Percentiles rank a stretch among this genome's conserved stretches.
Evolutionary conservation across 2,797 vertebrate genomes (phyloP).

Genomic region (Alauda arvensis): DNA sequence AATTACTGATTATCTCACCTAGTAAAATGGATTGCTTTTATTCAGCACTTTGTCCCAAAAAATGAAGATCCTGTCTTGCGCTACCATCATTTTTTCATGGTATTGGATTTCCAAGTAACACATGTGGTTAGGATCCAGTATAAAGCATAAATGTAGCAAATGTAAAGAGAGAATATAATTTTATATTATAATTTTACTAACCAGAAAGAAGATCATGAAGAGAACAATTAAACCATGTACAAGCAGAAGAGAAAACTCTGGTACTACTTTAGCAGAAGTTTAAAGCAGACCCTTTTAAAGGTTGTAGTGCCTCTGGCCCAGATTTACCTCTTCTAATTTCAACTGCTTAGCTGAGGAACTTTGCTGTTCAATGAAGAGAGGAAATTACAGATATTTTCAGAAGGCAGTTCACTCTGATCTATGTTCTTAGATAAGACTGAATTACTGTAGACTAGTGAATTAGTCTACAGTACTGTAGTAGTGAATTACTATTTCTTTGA

Average conservation of each 20-base stretch:
- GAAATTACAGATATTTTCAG: slow-evolving; percentile 7
- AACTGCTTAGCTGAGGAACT: neutral
- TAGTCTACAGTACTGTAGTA: too few relatives aligned
- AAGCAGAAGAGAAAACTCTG: neutral
- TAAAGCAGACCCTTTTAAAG: neutral
- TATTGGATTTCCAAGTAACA: neutral
- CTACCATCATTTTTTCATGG: neutral
- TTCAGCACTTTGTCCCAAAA: neutral
- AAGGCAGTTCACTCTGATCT: neutral
- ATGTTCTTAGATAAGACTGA: neutral
- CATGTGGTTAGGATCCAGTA: neutral
- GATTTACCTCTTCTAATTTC: neutral
- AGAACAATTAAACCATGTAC: neutral
- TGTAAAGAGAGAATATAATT: neutral
- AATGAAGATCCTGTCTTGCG: neutral
- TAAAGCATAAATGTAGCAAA: neutral
- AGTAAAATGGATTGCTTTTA: neutral
- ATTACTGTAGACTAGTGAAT: neutral
- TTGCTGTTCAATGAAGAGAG: neutral
- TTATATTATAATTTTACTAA: neutral
- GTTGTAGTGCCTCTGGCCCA: neutral
- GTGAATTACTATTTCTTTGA: too few relatives aligned
- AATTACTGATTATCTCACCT: neutral
- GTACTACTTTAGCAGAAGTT: neutral
- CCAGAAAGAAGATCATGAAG: neutral